These are phyloP conservation scores for Rhopalosiphum maidis DNA, from an alignment of 1,140 invertebrate genomes.

Conservation along the genomic window DNA sequence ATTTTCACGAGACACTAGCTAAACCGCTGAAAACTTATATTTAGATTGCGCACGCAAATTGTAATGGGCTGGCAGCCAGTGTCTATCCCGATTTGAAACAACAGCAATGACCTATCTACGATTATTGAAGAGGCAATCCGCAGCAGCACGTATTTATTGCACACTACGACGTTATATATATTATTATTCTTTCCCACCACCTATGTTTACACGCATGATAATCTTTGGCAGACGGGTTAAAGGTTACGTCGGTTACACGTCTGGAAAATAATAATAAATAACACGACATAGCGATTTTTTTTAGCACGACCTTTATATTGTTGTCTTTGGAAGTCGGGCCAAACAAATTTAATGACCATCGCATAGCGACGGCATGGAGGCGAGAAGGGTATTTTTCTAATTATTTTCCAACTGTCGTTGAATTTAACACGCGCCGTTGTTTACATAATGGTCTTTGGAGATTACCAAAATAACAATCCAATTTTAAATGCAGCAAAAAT, in stretches of 20 bases:
- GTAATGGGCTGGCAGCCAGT: slow-evolving; percentile 21
- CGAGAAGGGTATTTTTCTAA: neutral
- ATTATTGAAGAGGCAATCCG: neutral
- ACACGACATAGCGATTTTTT: neutral
- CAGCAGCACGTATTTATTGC: neutral
- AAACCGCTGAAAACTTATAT: slow-evolving; percentile 9
- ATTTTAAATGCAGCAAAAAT: neutral
- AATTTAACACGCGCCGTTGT: neutral
- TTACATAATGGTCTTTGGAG: neutral
- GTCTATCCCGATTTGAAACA: neutral
- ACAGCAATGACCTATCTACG: slow-evolving; percentile 1
- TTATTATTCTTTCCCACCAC: neutral
- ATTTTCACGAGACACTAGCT: neutral
- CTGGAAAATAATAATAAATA: slow-evolving; percentile 12
- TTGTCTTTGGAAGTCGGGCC: neutral
- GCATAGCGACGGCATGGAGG: neutral
- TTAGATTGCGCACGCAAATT: slow-evolving; percentile 33
- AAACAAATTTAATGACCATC: neutral
- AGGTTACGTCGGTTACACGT: neutral
- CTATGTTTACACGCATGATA: neutral
- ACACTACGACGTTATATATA: neutral
- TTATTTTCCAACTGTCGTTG: neutral
- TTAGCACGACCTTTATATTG: neutral
- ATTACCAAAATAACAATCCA: neutral
- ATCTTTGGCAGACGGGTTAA: slow-evolving; percentile 36